Conservation (phyloP, 2,888 invertebrate genomes). For the Zaprionus bogoriensis region DNA sequence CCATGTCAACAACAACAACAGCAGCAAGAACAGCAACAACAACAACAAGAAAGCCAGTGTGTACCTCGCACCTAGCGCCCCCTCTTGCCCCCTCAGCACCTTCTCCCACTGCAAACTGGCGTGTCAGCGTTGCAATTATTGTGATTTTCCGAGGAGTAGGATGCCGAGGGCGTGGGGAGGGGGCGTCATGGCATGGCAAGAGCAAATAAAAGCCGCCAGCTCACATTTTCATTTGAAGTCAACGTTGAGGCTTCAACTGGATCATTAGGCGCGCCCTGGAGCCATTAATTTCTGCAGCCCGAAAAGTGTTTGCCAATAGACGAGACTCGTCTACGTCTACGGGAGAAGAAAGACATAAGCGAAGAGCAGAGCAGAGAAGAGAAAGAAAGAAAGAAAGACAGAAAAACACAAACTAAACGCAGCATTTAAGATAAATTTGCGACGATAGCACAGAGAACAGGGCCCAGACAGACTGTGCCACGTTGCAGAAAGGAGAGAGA, state of each 20-base stretch:
- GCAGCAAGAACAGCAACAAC: conserved; percentile 25
- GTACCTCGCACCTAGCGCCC: not conserved
- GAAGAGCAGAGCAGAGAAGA: not conserved
- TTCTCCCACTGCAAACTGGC: conserved; percentile 36
- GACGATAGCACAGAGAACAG: conserved; percentile 55
- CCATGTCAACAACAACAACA: conserved; percentile 53
- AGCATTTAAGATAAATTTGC: conserved; percentile 73
- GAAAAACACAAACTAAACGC: conserved; percentile 60
- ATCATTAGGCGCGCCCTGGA: conserved; percentile 70
- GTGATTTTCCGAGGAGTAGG: conserved; percentile 41
- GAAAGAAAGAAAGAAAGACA: not conserved
- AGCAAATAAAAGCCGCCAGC: conserved; percentile 61
- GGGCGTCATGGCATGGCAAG: conserved; percentile 49
- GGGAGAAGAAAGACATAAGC: conserved; percentile 6
- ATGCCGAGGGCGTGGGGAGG: not conserved
- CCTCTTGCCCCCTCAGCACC: not conserved
- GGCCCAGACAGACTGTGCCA: conserved; percentile 3
- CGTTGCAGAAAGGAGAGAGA: not conserved
- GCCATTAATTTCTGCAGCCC: conserved; percentile 66
- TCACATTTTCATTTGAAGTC: conserved; percentile 66
- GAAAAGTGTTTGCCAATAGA: conserved; percentile 66
- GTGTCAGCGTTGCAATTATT: conserved; percentile 73
- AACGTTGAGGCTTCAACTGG: conserved; percentile 49
- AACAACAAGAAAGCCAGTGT: conserved; percentile 13
- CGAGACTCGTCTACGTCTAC: conserved; percentile 21